A percentile compares a stretch with the other conserved stretches of the same genome.
These are phyloP conservation scores for Arctocebus calabarensis DNA, from an alignment of 2,797 vertebrate genomes.

Conservation along the genomic window DNA sequence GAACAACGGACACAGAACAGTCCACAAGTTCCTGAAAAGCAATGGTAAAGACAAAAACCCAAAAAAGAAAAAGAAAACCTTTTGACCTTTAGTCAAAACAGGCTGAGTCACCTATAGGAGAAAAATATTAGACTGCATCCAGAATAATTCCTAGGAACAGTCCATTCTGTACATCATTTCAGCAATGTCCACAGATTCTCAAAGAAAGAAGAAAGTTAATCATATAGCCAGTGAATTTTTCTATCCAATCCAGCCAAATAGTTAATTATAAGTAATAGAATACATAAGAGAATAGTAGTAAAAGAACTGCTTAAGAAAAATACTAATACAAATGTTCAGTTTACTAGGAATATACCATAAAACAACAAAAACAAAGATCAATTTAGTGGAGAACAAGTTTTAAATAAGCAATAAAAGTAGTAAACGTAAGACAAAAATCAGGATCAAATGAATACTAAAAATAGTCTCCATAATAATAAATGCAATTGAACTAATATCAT, in stretches of 20 bases:
- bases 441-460: neutral
- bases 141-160: rapidly evolving
- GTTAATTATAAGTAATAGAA: neutral
- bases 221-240: neutral
- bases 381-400: neutral
- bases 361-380: neutral
- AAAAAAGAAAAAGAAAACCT: neutral
- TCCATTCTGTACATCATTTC: rapidly evolving
- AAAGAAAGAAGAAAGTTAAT: neutral
- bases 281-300: neutral
- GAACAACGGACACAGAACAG: neutral
- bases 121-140: rapidly evolving
- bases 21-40: neutral
- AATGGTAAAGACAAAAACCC: neutral
- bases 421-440: neutral
- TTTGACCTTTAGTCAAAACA: neutral
- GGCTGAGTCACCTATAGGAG: neutral
- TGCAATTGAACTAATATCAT: neutral
- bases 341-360: neutral
- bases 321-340: neutral
- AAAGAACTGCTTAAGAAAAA: neutral
- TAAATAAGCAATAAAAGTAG: neutral
- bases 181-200: neutral
- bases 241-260: neutral
- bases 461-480: neutral